Evolutionary conservation across 2,888 invertebrate species (phyloP).

Genomic region (Tanytarsus gracilentus): DNA sequence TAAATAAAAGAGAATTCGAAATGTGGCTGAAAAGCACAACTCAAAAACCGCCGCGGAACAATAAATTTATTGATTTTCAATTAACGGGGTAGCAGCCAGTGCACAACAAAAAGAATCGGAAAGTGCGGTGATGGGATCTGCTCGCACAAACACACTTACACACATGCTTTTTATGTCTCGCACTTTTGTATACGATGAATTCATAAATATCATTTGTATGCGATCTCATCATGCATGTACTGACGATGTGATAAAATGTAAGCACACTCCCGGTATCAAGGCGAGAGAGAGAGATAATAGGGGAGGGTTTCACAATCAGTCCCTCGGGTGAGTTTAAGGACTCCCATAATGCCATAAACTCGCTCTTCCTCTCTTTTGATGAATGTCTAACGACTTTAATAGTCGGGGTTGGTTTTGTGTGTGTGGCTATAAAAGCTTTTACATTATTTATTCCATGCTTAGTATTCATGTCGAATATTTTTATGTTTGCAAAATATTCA

Average conservation of each 20-base stretch:
- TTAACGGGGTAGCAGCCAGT: too few relatives aligned
- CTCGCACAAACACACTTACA: neutral
- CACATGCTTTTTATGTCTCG: neutral
- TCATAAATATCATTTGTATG: too few relatives aligned
- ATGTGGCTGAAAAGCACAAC: neutral
- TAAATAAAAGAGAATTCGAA: neutral
- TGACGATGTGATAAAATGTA: slow-evolving; percentile 1
- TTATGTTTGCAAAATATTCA: too few relatives aligned
- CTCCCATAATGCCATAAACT: too few relatives aligned
- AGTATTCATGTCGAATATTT: too few relatives aligned
- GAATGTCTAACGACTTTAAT: too few relatives aligned
- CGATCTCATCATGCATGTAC: neutral
- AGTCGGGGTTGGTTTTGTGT: too few relatives aligned
- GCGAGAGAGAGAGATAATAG: too few relatives aligned
- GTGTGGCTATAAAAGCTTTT: too few relatives aligned
- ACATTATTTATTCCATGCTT: too few relatives aligned
- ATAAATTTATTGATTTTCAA: slow-evolving; percentile 23
- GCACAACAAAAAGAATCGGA: too few relatives aligned
- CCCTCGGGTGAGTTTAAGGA: neutral
- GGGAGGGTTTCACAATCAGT: neutral
- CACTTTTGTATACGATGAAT: neutral
- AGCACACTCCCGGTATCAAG: neutral
- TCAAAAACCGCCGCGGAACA: slow-evolving; percentile 5
- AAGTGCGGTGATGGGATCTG: neutral
- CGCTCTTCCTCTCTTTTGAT: too few relatives aligned